phyloP scores from a whole-genome alignment of 2,113 vertebrate genomes.

The Grallaria varia region DNA sequence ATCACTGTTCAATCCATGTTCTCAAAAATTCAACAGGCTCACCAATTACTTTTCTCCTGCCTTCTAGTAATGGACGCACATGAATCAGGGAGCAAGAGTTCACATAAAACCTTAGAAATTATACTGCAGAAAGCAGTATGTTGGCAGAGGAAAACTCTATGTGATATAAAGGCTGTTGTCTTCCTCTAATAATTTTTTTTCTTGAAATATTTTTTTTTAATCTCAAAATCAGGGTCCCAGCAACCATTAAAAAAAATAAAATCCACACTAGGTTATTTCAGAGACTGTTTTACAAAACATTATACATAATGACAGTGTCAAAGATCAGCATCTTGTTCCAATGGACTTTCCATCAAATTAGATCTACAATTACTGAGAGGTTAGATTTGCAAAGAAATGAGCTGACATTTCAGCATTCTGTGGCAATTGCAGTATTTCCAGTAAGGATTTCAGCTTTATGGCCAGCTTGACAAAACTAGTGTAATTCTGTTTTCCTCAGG shows the following conservation, averaged over 20 bases:
- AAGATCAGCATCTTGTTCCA: conserved; percentile 15
- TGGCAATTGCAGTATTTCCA: neutral
- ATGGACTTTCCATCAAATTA: conserved; percentile 31
- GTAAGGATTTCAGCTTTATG: conserved; percentile 8
- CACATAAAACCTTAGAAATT: neutral
- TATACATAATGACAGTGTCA: conserved; percentile 8
- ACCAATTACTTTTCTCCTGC: neutral
- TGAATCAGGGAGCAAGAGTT: neutral
- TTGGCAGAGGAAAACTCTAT: neutral
- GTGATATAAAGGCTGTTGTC: neutral
- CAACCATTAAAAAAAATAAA: neutral
- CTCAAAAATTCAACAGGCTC: neutral
- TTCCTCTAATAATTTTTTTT: neutral
- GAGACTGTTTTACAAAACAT: neutral
- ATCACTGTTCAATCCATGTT: neutral
- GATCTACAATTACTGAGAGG: conserved; percentile 27
- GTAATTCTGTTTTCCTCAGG: conserved; percentile 17
- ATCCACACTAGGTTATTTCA: neutral
- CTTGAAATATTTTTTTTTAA: neutral
- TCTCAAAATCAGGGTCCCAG: neutral
- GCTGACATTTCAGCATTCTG: conserved; percentile 15
- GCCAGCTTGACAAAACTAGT: neutral
- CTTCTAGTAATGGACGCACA: neutral
- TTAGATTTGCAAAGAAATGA: conserved; percentile 28
- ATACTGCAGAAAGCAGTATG: neutral